phyloP scores from a whole-genome alignment of 2,888 invertebrate species.

The Acrobasis suavella region DNA sequence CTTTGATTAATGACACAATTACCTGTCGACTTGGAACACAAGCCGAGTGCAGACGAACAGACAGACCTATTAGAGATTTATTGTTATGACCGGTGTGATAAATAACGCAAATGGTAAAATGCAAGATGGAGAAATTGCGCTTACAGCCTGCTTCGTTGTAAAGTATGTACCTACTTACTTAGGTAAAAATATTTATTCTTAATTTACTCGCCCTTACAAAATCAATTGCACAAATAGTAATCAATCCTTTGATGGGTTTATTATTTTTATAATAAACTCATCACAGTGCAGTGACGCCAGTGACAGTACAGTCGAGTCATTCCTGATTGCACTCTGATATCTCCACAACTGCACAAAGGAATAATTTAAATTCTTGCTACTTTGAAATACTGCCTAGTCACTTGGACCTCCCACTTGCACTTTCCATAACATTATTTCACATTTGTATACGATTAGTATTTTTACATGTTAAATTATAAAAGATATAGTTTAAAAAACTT shows the following conservation, averaged over 20 bases:
- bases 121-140: slow-evolving; percentile 6
- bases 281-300: slow-evolving; percentile 12
- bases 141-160: neutral
- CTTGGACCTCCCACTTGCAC: slow-evolving; percentile 21
- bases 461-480: too few species aligned
- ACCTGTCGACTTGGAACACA: slow-evolving; percentile 7
- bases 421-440: neutral
- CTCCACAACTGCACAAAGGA: slow-evolving; percentile 13
- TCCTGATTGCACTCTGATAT: slow-evolving; percentile 16
- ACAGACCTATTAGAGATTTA: slow-evolving; percentile 15
- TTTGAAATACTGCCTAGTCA: slow-evolving; percentile 11
- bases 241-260: neutral
- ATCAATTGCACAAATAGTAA: slow-evolving; percentile 7
- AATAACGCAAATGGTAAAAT: slow-evolving; percentile 9
- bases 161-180: neutral
- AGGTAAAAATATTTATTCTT: too few species aligned
- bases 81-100: slow-evolving; percentile 13
- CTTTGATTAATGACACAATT: slow-evolving; percentile 19
- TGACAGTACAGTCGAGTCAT: slow-evolving; percentile 10
- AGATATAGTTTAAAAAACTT: too few species aligned
- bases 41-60: slow-evolving; percentile 10
- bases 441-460: too few species aligned
- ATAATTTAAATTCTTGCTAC: neutral
- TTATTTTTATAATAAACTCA: slow-evolving; percentile 10
- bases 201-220: neutral